These are phyloP conservation scores for Leptonema lineaticorne DNA, from an alignment of 1,140 invertebrate species.

Conservation along the genomic window DNA sequence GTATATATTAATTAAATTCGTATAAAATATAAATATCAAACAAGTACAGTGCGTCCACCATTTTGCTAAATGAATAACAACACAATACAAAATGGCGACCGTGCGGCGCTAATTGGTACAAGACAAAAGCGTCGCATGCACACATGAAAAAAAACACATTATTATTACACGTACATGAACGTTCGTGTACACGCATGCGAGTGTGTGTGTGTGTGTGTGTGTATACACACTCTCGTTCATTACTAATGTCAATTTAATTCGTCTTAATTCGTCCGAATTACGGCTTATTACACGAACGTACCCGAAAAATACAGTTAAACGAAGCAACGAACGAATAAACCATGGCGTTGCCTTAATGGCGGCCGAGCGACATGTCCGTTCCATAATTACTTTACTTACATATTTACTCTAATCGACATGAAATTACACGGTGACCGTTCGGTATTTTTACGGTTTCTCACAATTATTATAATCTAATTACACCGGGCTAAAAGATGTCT, in stretches of 20 bases:
- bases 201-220: not conserved
- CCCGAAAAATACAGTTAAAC: constrained; percentile 28
- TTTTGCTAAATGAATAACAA: not conserved
- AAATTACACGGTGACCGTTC: constrained; percentile 39
- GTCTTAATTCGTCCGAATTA: constrained; percentile 30
- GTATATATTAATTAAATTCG: too few species aligned
- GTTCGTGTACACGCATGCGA: too few species aligned
- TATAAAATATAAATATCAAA: too few species aligned
- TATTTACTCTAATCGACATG: constrained; percentile 40
- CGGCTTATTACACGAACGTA: constrained; percentile 18
- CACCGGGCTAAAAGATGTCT: constrained; percentile 34
- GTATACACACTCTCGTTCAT: not conserved
- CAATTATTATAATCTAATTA: constrained; percentile 43
- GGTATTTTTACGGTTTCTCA: constrained; percentile 39
- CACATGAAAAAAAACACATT: not conserved
- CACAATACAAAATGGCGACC: not conserved
- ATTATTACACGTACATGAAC: too few species aligned
- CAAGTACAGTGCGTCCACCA: too few species aligned
- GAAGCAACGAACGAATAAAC: not conserved
- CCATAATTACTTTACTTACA: constrained; percentile 29
- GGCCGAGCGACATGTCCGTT: not conserved
- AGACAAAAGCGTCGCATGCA: not conserved
- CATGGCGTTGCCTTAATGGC: not conserved
- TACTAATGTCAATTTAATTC: constrained; percentile 32
- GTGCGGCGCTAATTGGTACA: not conserved